Evolutionary conservation across 2,888 invertebrate genomes (phyloP), one percentile per base, ranked within the genome.

Genomic region (Salticus scenicus): DNA sequence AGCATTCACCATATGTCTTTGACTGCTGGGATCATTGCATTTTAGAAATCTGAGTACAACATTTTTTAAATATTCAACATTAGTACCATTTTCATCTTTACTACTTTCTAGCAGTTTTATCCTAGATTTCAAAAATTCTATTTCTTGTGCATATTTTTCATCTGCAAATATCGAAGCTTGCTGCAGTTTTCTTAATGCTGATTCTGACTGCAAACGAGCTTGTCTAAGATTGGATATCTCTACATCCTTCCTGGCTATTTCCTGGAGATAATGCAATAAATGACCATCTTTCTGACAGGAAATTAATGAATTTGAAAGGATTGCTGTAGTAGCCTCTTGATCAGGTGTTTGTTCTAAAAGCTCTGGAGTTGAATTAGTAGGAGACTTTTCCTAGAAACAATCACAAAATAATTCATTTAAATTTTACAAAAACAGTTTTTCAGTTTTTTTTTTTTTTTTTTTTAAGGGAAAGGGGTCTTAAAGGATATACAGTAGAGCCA

Each of bases 51-150:
- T 95, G 75, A 96, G 93, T 74, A 97, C 94, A 4, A 97, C 97
- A 91, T 97, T 97, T 91, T 97, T 97, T 80, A 97, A 91, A 90
- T 97, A 97, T 91, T 97, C 97, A 51, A 97, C 91, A 91, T 97
- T 97, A 0, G 96, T 96, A 8, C 95, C 95, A 91, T 96, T 96
- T 0, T 96, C 92, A 0, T 95, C 95, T 51, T 90, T 90, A 88
- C 91, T 91, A 24, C 92, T 89, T 84, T 92, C 91, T 20, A 91
- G 88, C 71, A 92, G 91, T 66, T 90, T 90, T 1, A 92, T 90
- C 86, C 92, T 91, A 86, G 92, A 90, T 72, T 90, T 89, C 28
- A 95, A 89, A 12, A 33, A 24, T 73, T 88, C 88, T 42, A 88
- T 85, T 75, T 87, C 81, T 31, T 89, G 94, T 93, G 93, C 93